Conservation (phyloP, 2,888 invertebrate genomes). For the Polymixis lichenea region DNA sequence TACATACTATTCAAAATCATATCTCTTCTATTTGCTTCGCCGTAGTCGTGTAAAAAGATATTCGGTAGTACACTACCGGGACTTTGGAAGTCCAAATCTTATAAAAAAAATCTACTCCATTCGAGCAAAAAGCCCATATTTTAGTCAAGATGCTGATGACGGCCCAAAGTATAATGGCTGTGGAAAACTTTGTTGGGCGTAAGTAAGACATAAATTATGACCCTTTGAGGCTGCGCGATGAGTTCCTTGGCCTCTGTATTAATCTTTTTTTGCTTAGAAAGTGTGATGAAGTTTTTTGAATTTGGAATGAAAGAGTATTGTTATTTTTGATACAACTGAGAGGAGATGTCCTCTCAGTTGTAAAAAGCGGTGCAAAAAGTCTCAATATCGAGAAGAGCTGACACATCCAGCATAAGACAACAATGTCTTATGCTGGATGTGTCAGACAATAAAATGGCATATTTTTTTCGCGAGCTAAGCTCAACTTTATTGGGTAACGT, state of each 20-base stretch:
- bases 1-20: too few species aligned
- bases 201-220: conserved; percentile 62
- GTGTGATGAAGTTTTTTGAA: neutral
- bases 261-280: conserved; percentile 35
- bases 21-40: too few species aligned
- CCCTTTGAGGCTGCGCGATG: conserved; percentile 27
- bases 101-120: conserved; percentile 17
- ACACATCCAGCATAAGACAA: too few species aligned
- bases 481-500: conserved; percentile 30
- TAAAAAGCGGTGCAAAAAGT: too few species aligned
- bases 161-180: conserved; percentile 49
- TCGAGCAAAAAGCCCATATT: conserved; percentile 31
- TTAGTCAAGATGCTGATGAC: conserved; percentile 53
- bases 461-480: conserved; percentile 49
- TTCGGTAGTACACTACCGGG: conserved; percentile 2
- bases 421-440: too few species aligned
- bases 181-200: conserved; percentile 51
- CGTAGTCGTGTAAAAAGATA: neutral
- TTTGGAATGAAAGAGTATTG: neutral
- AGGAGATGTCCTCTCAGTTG: too few species aligned
- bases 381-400: too few species aligned
- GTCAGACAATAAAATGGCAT: conserved; percentile 62
- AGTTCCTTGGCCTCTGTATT: conserved; percentile 38
- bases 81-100: conserved; percentile 11
- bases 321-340: neutral